These are phyloP conservation scores for Drosophila bipectinata DNA, from an alignment of 1,140 invertebrate genomes.

Conservation along the genomic window DNA sequence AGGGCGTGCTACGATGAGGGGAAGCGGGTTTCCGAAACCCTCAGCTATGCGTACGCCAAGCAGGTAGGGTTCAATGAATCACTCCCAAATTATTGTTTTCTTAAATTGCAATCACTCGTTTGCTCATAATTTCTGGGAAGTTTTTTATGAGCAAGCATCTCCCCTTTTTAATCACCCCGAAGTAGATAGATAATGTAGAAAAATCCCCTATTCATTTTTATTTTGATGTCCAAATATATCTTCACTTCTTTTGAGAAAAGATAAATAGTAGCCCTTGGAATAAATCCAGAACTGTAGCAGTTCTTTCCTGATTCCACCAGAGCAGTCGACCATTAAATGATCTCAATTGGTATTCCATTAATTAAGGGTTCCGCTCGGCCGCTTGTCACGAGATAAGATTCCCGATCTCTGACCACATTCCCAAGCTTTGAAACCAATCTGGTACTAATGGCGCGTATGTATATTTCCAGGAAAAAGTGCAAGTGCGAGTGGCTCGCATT, in stretches of 20 bases:
- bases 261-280: background rate
- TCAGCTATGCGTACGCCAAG: conserved; percentile 98
- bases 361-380: conserved; percentile 27
- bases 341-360: conserved; percentile 41
- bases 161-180: too few relatives aligned
- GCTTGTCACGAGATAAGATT: conserved; percentile 38
- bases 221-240: too few relatives aligned
- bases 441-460: conserved; percentile 10
- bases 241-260: too few relatives aligned
- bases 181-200: background rate
- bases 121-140: too few relatives aligned
- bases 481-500: conserved; percentile 97
- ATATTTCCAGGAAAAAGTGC: conserved; percentile 89
- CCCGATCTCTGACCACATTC: conserved; percentile 15
- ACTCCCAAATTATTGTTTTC: background rate
- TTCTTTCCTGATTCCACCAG: conserved; percentile 45
- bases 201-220: background rate
- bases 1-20: conserved; percentile 99
- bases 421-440: background rate
- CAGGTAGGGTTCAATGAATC: conserved; percentile 85
- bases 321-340: conserved; percentile 48
- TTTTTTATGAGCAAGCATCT: too few relatives aligned
- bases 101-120: background rate
- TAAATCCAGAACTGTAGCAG: conserved; percentile 18
- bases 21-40: conserved; percentile 97